A percentile compares a stretch with the other conserved stretches of the same genome.
phyloP scores from a whole-genome alignment of 2,797 vertebrate genomes.

The Onychomys torridus region DNA sequence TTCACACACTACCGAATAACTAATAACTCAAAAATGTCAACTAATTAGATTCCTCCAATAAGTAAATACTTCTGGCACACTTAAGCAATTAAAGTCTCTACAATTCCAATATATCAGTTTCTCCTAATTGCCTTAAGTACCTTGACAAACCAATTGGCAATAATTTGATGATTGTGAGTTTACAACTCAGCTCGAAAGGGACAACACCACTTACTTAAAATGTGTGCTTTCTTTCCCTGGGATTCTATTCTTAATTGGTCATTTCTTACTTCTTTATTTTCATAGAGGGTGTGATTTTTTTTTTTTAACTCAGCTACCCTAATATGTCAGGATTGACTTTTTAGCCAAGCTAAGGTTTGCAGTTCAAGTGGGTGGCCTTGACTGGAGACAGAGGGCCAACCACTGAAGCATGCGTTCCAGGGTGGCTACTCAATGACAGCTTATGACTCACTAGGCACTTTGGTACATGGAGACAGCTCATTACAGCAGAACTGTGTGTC shows the following conservation, averaged over 20 bases:
- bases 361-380: neutral
- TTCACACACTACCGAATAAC: neutral
- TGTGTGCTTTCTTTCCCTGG: neutral
- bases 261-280: constrained; percentile 17
- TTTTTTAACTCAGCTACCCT: neutral
- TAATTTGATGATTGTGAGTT: constrained; percentile 35
- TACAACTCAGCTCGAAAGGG: constrained; percentile 1
- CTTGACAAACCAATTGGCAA: constrained; percentile 45
- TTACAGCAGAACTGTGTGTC: neutral
- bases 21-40: constrained; percentile 32
- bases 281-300: neutral
- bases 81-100: constrained; percentile 62
- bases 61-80: constrained; percentile 48
- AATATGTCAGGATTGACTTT: neutral
- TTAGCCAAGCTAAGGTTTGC: neutral
- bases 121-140: constrained; percentile 48
- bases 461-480: neutral
- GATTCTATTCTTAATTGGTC: neutral
- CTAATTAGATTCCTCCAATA: constrained; percentile 57
- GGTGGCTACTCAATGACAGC: neutral
- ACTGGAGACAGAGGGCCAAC: neutral
- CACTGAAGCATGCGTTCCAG: neutral
- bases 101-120: constrained; percentile 24
- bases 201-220: neutral
- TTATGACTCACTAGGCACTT: neutral